Percentiles rank a stretch among this genome's conserved stretches.
Conservation (phyloP, 2,113 vertebrate species). For the Cyanoderma ruficeps region DNA sequence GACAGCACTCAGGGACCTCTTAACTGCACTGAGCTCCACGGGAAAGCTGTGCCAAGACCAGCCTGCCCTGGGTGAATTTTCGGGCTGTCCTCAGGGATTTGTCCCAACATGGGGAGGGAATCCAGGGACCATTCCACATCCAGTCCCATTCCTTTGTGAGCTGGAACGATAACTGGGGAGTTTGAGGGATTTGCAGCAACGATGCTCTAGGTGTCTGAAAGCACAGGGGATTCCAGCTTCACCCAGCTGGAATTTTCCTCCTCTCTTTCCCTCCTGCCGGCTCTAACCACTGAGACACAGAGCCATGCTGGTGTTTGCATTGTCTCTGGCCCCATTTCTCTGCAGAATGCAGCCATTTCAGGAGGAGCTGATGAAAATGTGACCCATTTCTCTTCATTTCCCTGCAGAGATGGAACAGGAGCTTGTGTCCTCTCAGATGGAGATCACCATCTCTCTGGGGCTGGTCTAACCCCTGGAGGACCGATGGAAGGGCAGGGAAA, state of each 20-base stretch:
- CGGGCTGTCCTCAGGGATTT: not conserved
- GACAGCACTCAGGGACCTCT: not conserved
- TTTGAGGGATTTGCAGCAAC: not conserved
- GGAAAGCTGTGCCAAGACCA: not conserved
- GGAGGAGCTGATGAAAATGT: not conserved
- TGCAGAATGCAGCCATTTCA: not conserved
- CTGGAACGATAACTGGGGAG: not conserved
- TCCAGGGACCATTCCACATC: not conserved
- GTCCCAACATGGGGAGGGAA: fast-evolving
- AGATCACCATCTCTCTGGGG: not conserved
- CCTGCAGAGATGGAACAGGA: not conserved
- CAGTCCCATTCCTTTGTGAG: not conserved
- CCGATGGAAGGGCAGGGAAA: not conserved
- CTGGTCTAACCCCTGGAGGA: not conserved
- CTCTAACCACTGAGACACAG: not conserved
- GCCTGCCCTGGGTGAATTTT: not conserved
- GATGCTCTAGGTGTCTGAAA: not conserved
- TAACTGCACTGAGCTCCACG: not conserved
- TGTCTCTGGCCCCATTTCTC: not conserved
- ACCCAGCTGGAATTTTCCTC: not conserved
- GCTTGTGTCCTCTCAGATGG: not conserved
- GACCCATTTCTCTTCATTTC: not conserved
- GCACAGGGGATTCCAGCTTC: not conserved
- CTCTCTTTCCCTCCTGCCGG: not conserved
- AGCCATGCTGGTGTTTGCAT: fast-evolving